phyloP scores from a whole-genome alignment of 2,888 invertebrate genomes.

The Hypolimnas misippus region DNA sequence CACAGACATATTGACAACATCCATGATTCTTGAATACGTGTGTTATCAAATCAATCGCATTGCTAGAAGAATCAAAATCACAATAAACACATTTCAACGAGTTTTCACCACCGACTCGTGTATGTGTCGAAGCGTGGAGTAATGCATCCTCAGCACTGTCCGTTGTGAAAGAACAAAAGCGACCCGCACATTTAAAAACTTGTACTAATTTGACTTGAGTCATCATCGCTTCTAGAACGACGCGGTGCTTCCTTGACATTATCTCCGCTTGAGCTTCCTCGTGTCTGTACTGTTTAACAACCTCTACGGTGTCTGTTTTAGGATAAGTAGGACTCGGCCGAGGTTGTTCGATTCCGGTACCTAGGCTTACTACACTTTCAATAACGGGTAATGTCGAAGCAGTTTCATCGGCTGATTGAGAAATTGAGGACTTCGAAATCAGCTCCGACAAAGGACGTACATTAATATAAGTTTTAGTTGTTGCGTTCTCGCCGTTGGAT shows the following conservation, averaged over 20 bases:
- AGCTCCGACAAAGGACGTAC: constrained; percentile 72
- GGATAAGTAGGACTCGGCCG: constrained; percentile 47
- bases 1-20: constrained; percentile 85
- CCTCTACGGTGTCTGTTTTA: constrained; percentile 36
- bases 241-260: constrained; percentile 66
- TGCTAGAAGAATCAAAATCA: constrained; percentile 62
- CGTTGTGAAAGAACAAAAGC: constrained; percentile 70
- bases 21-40: constrained; percentile 87
- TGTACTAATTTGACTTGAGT: constrained; percentile 71
- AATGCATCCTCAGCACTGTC: constrained; percentile 66
- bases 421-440: constrained; percentile 49
- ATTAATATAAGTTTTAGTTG: constrained; percentile 54
- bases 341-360: constrained; percentile 47
- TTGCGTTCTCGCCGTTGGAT: constrained; percentile 16
- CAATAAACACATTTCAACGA: constrained; percentile 85
- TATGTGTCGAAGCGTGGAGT: constrained; percentile 68
- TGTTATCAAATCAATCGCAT: constrained; percentile 72
- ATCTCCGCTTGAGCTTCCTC: constrained; percentile 67
- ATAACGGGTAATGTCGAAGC: constrained; percentile 66
- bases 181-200: constrained; percentile 74
- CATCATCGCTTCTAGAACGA: constrained; percentile 78
- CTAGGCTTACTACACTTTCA: constrained; percentile 82
- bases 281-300: constrained; percentile 53
- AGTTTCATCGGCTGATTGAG: constrained; percentile 33
- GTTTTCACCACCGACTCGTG: constrained; percentile 63